Percentiles rank a stretch among this genome's conserved stretches.
Conservation (phyloP, 1,140 invertebrate genomes). For the Drosophila littoralis region DNA sequence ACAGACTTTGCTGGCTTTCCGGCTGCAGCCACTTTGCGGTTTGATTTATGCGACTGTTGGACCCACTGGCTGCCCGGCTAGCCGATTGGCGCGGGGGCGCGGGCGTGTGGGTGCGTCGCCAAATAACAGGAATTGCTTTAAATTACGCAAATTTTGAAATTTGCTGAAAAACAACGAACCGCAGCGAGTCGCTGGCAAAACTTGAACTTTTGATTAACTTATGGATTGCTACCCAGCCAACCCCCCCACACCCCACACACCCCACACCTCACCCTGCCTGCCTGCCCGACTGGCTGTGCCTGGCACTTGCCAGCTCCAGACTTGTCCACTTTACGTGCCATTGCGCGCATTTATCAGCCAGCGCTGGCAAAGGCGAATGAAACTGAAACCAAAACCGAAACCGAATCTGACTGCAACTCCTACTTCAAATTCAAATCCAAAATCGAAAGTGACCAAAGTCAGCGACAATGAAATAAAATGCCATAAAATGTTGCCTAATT, state of each 20-base stretch:
- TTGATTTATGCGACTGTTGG: conserved; percentile 75
- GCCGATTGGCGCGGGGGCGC: conserved; percentile 7
- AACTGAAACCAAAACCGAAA: conserved; percentile 47
- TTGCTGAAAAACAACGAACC: conserved; percentile 40
- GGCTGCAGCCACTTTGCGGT: conserved; percentile 64
- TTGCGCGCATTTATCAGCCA: conserved; percentile 61
- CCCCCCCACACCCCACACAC: neutral
- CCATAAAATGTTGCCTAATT: conserved; percentile 35
- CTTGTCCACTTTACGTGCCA: conserved; percentile 70
- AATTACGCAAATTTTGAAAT: conserved; percentile 72
- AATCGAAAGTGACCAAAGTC: conserved; percentile 74
- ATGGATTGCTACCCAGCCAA: conserved; percentile 29
- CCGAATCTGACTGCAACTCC: conserved; percentile 2
- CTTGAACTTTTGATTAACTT: conserved; percentile 82
- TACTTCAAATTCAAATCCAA: conserved; percentile 27
- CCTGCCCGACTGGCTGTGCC: conserved; percentile 8
- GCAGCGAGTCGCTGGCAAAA: conserved; percentile 22
- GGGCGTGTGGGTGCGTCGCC: conserved; percentile 75
- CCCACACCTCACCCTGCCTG: too few relatives aligned
- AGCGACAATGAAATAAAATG: conserved; percentile 63
- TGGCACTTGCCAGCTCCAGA: conserved; percentile 43
- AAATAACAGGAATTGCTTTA: conserved; percentile 78
- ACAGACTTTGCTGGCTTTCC: conserved; percentile 6
- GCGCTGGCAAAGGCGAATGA: conserved; percentile 34
- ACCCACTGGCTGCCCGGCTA: conserved; percentile 36